Conservation (phyloP, 1,140 invertebrate genomes). For the Aphidius gifuensis region DNA sequence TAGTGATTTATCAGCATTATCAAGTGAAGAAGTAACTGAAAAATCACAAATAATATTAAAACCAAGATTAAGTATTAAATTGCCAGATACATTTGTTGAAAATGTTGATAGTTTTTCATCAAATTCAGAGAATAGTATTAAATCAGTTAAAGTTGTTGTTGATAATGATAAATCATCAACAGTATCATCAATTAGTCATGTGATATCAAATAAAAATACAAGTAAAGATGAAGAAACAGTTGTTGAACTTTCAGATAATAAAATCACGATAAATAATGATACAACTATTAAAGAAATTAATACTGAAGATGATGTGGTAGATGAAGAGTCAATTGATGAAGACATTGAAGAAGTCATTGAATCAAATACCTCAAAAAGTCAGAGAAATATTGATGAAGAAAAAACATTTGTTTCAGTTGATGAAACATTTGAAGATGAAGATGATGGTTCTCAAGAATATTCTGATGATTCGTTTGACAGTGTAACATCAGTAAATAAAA, state of each 20-base stretch:
- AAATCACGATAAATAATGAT: not conserved
- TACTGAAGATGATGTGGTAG: not conserved
- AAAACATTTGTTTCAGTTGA: not conserved
- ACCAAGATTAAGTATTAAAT: constrained; percentile 29
- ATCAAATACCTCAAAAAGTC: not conserved
- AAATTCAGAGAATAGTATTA: not conserved
- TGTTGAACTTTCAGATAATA: not conserved
- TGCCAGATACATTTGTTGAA: constrained; percentile 29
- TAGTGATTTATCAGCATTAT: constrained; percentile 21
- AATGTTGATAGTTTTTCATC: constrained; percentile 16
- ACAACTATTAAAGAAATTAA: not conserved
- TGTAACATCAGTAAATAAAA: not conserved
- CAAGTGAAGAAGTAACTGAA: constrained; percentile 5
- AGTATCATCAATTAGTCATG: not conserved
- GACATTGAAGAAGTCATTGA: not conserved
- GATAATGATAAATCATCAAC: not conserved
- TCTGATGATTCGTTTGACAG: constrained; percentile 24
- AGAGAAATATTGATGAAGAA: not conserved
- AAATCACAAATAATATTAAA: constrained; percentile 12
- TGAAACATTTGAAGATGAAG: not conserved
- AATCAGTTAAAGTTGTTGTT: constrained; percentile 1
- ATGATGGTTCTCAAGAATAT: constrained; percentile 6
- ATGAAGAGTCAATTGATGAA: constrained; percentile 11
- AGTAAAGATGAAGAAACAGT: not conserved
- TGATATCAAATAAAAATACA: not conserved